Base-by-base conservation (phyloP, 2,888 invertebrate genomes). In the Cremastinae sp. region DNA sequence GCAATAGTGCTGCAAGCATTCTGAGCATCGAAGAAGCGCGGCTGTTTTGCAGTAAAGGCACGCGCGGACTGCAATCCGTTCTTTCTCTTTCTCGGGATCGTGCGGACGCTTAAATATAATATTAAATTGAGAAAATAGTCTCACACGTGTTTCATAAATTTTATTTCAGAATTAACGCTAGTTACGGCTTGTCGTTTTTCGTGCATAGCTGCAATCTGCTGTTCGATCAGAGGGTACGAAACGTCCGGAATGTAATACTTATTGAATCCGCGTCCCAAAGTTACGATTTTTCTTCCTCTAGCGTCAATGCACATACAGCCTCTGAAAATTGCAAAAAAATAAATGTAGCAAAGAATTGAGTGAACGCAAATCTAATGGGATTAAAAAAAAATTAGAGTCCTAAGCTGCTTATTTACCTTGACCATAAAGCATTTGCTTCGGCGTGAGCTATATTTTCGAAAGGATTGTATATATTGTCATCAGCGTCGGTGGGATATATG, bases 261-360 rank as follows among this genome's bases (percentile, higher is more conserved):
- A 0, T 85, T 86, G 41, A 84, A 85, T 0, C 89, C 89, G 34
- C 89, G 84, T n/a, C 89, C 89, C 76, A 81, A 69, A 1, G 84
- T 79, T n/a, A 89, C 84, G 10, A 82, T 85, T 71, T 86, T 82
- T 34, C 80, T 85, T 8, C 89, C 89, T 77, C 85, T 83, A 28
- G 58, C 71, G 0, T 84, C 81, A 12, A 86, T 47, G n/a, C 74
- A 79, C 10, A 84, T n/a, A 2, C 75, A 74, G 4, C 87, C 88
- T 62, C 88, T 87, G 28, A 38, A 12, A 61, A 54, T 18, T 70
- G 54, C 16, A 65, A 38, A 47, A 28, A 38, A 38, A 61, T 34
- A 14, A n/a, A n/a, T n/a, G n/a, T n/a, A n/a, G n/a, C n/a, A n/a
- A n/a, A n/a, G n/a, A n/a, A n/a, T n/a, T n/a, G n/a, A n/a, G n/a